These are phyloP conservation scores for Denticeps clupeoides DNA, from an alignment of 2,797 vertebrate species.

Conservation along the genomic window DNA sequence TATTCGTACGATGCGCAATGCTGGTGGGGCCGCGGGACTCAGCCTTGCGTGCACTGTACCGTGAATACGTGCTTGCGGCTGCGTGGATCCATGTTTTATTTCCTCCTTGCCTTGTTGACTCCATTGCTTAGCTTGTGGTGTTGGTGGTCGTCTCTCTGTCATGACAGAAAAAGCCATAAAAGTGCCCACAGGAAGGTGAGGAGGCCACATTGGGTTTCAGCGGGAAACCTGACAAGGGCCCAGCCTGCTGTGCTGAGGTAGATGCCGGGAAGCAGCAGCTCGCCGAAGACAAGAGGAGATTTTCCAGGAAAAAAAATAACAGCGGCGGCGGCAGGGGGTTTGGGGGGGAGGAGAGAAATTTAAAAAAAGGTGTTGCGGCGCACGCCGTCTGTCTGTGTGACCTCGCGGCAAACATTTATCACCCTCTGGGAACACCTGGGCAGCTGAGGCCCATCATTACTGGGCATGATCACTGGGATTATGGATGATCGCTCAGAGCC, in stretches of 20 bases:
- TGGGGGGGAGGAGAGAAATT: no score
- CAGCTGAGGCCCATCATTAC: constrained; percentile 25
- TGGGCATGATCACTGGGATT: constrained; percentile 30
- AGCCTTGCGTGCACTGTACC: constrained; percentile 7
- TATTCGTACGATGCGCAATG: constrained; percentile 3
- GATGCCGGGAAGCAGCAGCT: constrained; percentile 50
- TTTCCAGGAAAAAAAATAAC: constrained; percentile 57
- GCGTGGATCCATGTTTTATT: constrained; percentile 1
- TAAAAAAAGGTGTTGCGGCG: constrained; percentile 48
- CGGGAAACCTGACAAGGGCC: constrained; percentile 55
- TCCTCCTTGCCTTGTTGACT: constrained; percentile 42
- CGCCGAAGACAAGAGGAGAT: constrained; percentile 22
- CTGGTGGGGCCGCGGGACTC: no score
- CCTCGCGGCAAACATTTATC: constrained; percentile 43
- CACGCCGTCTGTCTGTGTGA: constrained; percentile 43
- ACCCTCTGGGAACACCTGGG: constrained; percentile 39
- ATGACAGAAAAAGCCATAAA: constrained; percentile 44
- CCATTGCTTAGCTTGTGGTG: constrained; percentile 45
- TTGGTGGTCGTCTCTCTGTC: constrained; percentile 45
- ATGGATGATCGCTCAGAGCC: constrained; percentile 32
- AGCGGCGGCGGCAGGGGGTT: no score
- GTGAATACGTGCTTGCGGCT: constrained; percentile 1
- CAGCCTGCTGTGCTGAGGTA: constrained; percentile 41
- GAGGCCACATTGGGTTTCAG: constrained; percentile 63
- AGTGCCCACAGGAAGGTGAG: constrained; percentile 52